Conservation (phyloP, 2,888 invertebrate species). For the Timema cristinae region DNA sequence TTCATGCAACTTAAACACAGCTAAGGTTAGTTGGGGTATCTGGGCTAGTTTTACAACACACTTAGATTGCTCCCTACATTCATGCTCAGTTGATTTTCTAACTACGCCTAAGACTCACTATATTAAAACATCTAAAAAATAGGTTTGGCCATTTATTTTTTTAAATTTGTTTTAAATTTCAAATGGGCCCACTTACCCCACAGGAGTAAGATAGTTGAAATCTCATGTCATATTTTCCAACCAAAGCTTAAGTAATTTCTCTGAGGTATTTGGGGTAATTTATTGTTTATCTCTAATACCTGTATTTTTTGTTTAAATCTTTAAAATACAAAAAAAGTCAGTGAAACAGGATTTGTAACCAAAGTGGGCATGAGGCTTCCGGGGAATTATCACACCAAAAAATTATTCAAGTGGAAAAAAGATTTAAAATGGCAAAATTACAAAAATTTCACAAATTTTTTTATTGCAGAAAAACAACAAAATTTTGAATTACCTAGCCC, state of each 20-base stretch:
- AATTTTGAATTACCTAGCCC: neutral
- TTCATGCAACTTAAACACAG: no score
- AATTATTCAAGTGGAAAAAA: neutral
- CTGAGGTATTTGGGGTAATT: neutral
- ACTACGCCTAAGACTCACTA: neutral
- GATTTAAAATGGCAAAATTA: neutral
- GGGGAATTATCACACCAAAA: neutral
- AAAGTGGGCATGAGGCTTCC: neutral
- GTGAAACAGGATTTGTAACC: neutral
- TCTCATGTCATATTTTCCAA: neutral
- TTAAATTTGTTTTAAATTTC: neutral
- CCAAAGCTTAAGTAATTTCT: neutral
- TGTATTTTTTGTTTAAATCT: neutral
- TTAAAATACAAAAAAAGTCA: neutral
- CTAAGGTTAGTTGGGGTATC: conserved; percentile 1
- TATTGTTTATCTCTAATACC: neutral
- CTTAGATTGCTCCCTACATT: neutral
- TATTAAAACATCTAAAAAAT: neutral
- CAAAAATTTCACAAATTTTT: neutral
- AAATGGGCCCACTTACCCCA: neutral
- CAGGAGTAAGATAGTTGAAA: neutral
- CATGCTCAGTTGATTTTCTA: neutral
- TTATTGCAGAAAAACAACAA: neutral
- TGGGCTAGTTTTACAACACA: neutral
- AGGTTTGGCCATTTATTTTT: neutral